Base-by-base conservation (phyloP, 23 tunicate genomes). In the Clavelina lepadiformis region DNA sequence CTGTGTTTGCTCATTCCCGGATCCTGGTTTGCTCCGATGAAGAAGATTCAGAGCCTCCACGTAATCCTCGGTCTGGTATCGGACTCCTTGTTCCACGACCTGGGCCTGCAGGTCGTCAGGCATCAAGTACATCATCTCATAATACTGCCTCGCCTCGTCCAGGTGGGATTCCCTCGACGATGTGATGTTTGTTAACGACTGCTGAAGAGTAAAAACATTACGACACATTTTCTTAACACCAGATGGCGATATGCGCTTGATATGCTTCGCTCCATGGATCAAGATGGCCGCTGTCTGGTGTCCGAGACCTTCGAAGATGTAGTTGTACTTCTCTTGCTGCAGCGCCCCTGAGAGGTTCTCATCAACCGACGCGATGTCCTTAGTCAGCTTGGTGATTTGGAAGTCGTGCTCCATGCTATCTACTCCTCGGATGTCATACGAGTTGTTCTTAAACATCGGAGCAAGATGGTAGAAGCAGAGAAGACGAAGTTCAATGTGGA, bases 211-310 rank as follows among this genome's bases (percentile, higher is more conserved):
- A 52, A 94, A 94, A 8, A 94, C 74, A 46, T 94, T 94, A 32
- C 99, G 35, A 53, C 97, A 89, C 97, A 94, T 94, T 58, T 76
- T 86, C 58, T 94, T 94, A 53, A 94, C 76, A 15, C 99, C 99
- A 1, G 94, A 56, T 25, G 79, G 64, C 1, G 95, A 71, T 23
- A 94, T 94, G 38, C 95, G 56, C 22, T 65, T 75, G 44, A 94
- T 94, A 32, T 63, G 66, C 49, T 63, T 75, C 2, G 95, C 76
- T 25, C 99, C 99, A 13, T 63, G 58, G 51, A 94, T 94, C 11
- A 94, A 52, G 5, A 94, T 76, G 3, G 81, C 79, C 28, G 95
- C 81, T 21, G 81, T 62, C 37, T 58, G 69, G 51, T 82, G 88
- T 0, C 99, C 99, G 24, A 94, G 77, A 5, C 99, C 99, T 44